Percentiles rank a stretch among this genome's conserved stretches.
Conservation (phyloP, 2,113 vertebrate genomes). For the Halichoeres trimaculatus region DNA sequence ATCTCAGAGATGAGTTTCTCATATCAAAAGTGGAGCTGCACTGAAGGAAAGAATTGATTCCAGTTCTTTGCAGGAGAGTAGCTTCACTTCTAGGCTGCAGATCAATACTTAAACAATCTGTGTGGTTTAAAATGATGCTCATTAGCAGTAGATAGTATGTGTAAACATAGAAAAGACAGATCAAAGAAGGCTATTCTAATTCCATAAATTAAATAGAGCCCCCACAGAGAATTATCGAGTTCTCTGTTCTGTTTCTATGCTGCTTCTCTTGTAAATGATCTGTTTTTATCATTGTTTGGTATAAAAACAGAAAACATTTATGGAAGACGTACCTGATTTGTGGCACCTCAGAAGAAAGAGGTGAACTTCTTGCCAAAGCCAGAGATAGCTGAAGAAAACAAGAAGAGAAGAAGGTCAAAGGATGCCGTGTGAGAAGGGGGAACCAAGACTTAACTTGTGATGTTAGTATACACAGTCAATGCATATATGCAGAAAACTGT, state of each 20-base stretch:
- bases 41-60: neutral
- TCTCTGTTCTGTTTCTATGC: neutral
- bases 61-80: neutral
- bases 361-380: conserved; percentile 99
- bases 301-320: neutral
- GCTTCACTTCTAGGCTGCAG: neutral
- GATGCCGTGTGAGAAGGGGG: no score
- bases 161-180: neutral
- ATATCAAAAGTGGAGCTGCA: conserved; percentile 1
- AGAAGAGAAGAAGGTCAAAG: conserved; percentile 25
- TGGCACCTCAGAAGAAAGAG: conserved; percentile 93
- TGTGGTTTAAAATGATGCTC: neutral
- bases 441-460: no score
- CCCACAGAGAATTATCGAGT: neutral
- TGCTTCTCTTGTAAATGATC: neutral
- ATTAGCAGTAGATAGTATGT: neutral
- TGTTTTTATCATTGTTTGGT: neutral
- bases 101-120: neutral
- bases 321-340: conserved; percentile 79
- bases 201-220: neutral
- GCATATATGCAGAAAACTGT: no score
- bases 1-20: conserved; percentile 36
- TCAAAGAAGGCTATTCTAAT: neutral
- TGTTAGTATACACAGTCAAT: no score
- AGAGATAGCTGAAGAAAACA: conserved; percentile 86